Evolutionary conservation across 2,797 vertebrate species (phyloP), one percentile per base, ranked within the genome.

Genomic region (Lutjanus argentimaculatus): DNA sequence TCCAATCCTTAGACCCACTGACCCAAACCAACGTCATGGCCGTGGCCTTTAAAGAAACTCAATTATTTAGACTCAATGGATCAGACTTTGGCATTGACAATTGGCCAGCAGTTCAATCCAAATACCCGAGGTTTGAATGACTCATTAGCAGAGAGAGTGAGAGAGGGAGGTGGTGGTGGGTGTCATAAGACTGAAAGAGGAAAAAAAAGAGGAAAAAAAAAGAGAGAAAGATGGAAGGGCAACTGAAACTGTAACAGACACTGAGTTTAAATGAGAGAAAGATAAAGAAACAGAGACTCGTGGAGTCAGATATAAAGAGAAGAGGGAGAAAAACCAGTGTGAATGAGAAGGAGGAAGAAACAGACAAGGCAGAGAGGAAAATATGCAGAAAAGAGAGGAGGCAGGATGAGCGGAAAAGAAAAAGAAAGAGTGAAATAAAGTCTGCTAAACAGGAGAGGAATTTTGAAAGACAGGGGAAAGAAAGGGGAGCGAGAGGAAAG

Each of bases 131-230:
- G 72, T 86, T 81, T 90, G 84, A 93, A 90, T 89, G 89, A 92
- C 67, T 92, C 92, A 93, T 94, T 93, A 93, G 85, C 73, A 84
- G 84, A 87, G 72, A 75, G 58, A 30, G 77, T 14, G 71, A 64
- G 72, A 71, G 59, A 46, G 52, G 72, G 51, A 57, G 64, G 63
- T 30, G 63, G 75, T 64, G 72, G 55, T 62, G 77, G 61, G 61
- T 67, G 70, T 71, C 16, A 17, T 62, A 49, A 57, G 70, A 85
- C 42, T 61, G 22, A 69, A 58, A 61, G 55, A 65, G 14, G 15
- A 7, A 14, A 51, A 48, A 72, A 48, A 13, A 65, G 42, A 59
- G 55, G 48, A n/a, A 30, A 7, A 52, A 40, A 49, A 65, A 10
- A 56, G 30, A 45, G 17, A 71, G 45, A 70, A 42, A 76, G 61